Evolutionary conservation across 2,888 invertebrate genomes (phyloP), one percentile per base, ranked within the genome.

Genomic region (Clepsis dumicolana): DNA sequence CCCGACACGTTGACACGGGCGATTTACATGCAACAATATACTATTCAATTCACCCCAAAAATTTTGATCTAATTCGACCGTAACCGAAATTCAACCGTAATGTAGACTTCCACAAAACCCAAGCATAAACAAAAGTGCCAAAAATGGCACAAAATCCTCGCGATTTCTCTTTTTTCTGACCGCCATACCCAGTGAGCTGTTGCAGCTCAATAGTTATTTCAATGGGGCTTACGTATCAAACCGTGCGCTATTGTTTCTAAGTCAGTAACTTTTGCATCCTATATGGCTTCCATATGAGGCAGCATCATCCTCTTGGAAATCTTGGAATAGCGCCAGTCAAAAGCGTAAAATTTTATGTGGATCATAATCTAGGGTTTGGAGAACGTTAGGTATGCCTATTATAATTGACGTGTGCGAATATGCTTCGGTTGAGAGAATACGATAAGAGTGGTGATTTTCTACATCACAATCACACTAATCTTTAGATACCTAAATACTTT

Each of bases 251-350:
- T 65, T 65, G 59, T 65, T 52, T 57, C 32, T 65, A 35, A 35
- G 24, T 53, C 44, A 38, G 29, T 52, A 64, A 69, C 64, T 64
- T 64, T 64, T 41, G 38, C 64, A 32, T 68, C 57, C 56, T 57
- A 68, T 64, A 65, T 64, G 35, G 41, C 5, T n/a, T 48, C 35
- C 60, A 54, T 54, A 65, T 25, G 69, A 50, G 59, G 38, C 59
- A 38, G 25, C n/a, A 38, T 63, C 38, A 38, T 48, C 18, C 25
- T 1, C 52, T 14, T n/a, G n/a, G n/a, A n/a, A n/a, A n/a, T n/a
- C 50, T 41, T 70, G 69, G 69, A 61, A 10, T 38, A 12, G 32
- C 35, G 69, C 69, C 69, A 70, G 54, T 44, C 65, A 61, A 61
- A 41, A 61, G 65, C 27, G 32, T 48, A 32, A 32, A 35, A 50